These are phyloP conservation scores for Gastrophryne carolinensis DNA, from an alignment of 2,797 vertebrate genomes.

Conservation along the genomic window DNA sequence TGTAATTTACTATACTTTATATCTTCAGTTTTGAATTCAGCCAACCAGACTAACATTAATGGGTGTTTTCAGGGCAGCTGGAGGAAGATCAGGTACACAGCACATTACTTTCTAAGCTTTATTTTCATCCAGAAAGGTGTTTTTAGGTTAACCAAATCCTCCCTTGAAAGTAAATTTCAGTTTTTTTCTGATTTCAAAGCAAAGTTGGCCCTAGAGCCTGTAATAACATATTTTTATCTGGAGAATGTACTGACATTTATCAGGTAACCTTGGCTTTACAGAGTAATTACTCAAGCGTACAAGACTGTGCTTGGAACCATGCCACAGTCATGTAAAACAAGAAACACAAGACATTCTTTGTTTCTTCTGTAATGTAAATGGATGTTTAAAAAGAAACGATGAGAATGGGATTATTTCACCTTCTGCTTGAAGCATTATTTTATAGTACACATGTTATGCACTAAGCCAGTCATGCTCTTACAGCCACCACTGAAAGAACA, in stretches of 20 bases:
- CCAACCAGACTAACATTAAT: conserved; percentile 23
- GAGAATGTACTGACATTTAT: conserved; percentile 51
- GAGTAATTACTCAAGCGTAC: conserved; percentile 51
- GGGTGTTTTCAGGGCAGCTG: conserved; percentile 25
- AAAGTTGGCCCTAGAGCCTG: conserved; percentile 46
- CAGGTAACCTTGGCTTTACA: conserved; percentile 52
- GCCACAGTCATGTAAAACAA: conserved; percentile 38
- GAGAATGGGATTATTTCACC: conserved; percentile 28
- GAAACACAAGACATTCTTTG: conserved; percentile 47
- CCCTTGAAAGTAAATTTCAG: conserved; percentile 46
- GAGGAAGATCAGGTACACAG: conserved; percentile 12
- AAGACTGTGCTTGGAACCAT: conserved; percentile 49
- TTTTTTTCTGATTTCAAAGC: conserved; percentile 47
- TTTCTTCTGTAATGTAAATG: conserved; percentile 46
- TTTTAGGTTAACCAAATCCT: conserved; percentile 42
- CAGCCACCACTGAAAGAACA: not conserved
- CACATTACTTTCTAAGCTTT: conserved; percentile 37
- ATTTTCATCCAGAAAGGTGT: conserved; percentile 43
- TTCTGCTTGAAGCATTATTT: conserved; percentile 57
- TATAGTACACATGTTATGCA: conserved; percentile 31
- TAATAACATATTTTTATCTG: conserved; percentile 52
- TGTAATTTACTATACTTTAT: conserved; percentile 23
- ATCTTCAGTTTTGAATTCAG: too few species aligned
- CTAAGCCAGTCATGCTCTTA: conserved; percentile 47
- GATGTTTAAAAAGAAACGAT: conserved; percentile 32